Evolutionary conservation across 2,888 invertebrate genomes (phyloP), one percentile per base, ranked within the genome.

Genomic region (Caradrina clavipalpis): DNA sequence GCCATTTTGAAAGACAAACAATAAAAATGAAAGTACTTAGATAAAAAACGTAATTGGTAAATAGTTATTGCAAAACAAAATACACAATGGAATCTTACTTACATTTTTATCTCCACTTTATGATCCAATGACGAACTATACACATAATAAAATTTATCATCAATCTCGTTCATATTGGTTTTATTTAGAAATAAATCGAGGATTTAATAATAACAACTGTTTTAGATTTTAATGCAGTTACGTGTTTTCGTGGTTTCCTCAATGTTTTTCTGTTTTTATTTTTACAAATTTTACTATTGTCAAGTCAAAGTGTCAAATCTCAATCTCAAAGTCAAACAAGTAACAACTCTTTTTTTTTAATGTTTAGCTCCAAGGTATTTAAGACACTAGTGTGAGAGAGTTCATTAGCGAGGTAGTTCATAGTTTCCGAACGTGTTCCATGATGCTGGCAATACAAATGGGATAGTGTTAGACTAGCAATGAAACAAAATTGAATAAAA

Each of bases 31-130:
- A 56, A 45, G 17, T 17, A 17, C 22, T 35, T 49, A 1, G 6
- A 42, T 15, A n/a, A 50, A 59, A 50, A 31, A 56, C 51, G 60
- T 51, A 69, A 47, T 60, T 68, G 2, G 15, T 50, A 45, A 55
- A 50, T 19, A 63, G 5, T 19, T 22, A 60, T 21, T 53, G 56
- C 8, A 64, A 31, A 11, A 60, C 35, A 21, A 22, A 51, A 56
- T 22, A 56, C 7, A 60, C 31, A 67, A 21, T 42, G 21, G 47
- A 54, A 66, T 56, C 7, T 1, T 81, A 96, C 97, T 97, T 96
- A 99, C 98, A 99, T 98, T 97, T 99, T 99, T 80, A 99, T 98
- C 95, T 98, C 98, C 50, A 99, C 97, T 92, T 98, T 97, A 81
- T 98, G 97, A 83, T 98, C 97, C 80, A 99, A 93, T n/a, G 98